Evolutionary conservation across 1,140 invertebrate genomes (phyloP), one percentile per base, ranked within the genome.

Genomic region (Drosophila subpulchrella): DNA sequence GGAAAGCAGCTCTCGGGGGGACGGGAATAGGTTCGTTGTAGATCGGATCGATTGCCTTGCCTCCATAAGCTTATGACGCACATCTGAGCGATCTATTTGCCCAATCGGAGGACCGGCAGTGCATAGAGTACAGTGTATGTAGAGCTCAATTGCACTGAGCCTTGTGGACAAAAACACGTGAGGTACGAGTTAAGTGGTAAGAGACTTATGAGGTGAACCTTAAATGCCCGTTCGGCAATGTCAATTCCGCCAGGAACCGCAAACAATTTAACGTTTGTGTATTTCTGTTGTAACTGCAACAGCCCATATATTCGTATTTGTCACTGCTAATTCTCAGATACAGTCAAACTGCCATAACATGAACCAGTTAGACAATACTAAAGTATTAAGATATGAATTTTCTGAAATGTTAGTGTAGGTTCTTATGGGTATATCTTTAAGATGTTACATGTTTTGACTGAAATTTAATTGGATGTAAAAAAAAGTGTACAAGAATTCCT

Each of bases 1-100:
- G n/a, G 30, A 30, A 20, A 36, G 50, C 27, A 12, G 50, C 32
- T 50, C 4, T n/a, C 44, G 1, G 34, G 27, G 7, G 32, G 32
- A 8, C 0, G 6, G 32, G 3, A 8, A 62, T 66, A 36, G 20
- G 11, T 63, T 38, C 10, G 42, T 42, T n/a, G 34, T 15, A 17
- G 48, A 46, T 50, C 30, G 15, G 17, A 41, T 67, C 63, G 58
- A 11, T 62, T 34, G 46, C 39, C 17, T 62, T 34, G 46, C 39
- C 17, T 58, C 53, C 34, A 41, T 62, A 27, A 32, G 53, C 53
- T 20, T 41, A 63, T 62, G 60, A 62, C 60, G 60, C 60, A 63
- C 55, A 20, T 59, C 27, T 17, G 11, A 53, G 32, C 50, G 32
- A 17, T 36, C 32, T 5, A 51, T 17, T 30, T 20, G 17, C 10